Evolutionary conservation across 2,797 vertebrate genomes (phyloP).

Genomic region (Pempheris klunzingeri): DNA sequence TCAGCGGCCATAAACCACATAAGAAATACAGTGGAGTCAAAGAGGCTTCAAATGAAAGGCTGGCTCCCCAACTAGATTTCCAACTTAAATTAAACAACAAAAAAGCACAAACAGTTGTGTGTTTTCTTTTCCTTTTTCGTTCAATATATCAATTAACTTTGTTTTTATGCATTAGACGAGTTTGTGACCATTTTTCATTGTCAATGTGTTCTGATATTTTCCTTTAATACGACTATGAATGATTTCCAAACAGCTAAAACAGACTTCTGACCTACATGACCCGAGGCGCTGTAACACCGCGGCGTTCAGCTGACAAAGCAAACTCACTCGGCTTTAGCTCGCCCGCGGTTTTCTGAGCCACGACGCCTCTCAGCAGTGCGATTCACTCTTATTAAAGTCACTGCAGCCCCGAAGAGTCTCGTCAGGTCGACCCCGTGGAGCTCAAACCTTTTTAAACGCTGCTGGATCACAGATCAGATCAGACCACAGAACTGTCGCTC

Average conservation of each 20-base stretch:
- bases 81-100: not conserved
- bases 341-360: constrained; percentile 39
- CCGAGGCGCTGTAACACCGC: constrained; percentile 13
- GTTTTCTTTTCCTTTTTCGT: not conserved
- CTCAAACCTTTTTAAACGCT: constrained; percentile 71
- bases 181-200: not conserved
- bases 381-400: constrained; percentile 80
- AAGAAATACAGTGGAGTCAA: constrained; percentile 3
- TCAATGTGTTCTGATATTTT: not conserved
- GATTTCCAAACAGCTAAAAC: constrained; percentile 12
- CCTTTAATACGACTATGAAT: constrained; percentile 3
- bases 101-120: not conserved
- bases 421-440: constrained; percentile 84
- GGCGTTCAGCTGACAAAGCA: constrained; percentile 38
- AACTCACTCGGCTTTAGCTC: constrained; percentile 12
- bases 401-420: constrained; percentile 82
- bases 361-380: constrained; percentile 58
- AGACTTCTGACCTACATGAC: constrained; percentile 27
- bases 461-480: constrained; percentile 14
- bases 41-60: constrained; percentile 9
- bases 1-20: constrained; percentile 23
- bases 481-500: constrained; percentile 3
- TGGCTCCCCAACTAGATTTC: not conserved
- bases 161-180: not conserved
- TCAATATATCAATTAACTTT: not conserved